Percentiles rank a stretch among this genome's conserved stretches.
Conservation (phyloP, 2,113 vertebrate genomes). For the Pimephales promelas region DNA sequence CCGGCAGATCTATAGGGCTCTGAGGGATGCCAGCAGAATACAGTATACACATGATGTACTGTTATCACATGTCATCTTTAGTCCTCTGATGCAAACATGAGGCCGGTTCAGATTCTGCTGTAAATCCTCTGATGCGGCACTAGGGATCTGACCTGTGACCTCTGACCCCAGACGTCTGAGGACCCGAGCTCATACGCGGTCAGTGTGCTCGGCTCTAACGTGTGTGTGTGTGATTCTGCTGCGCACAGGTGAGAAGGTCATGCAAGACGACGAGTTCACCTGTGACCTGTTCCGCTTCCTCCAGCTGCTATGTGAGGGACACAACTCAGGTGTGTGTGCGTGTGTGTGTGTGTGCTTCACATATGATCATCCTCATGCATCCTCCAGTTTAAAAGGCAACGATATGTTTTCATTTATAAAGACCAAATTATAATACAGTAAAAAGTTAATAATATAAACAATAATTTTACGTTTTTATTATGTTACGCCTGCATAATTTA, state of each 20-base stretch:
- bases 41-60: neutral
- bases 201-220: slow-evolving; percentile 3
- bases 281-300: slow-evolving; percentile 98
- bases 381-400: no score
- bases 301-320: slow-evolving; percentile 93
- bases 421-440: no score
- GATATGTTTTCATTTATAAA: no score
- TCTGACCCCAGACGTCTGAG: slow-evolving; percentile 49
- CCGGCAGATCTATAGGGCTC: slow-evolving; percentile 60
- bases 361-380: no score
- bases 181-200: neutral
- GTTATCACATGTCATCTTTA: neutral
- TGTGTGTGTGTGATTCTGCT: slow-evolving; percentile 55
- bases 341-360: no score
- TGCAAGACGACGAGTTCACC: slow-evolving; percentile 95
- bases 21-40: neutral
- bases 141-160: slow-evolving; percentile 18
- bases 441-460: no score
- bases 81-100: neutral
- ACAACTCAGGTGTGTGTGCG: slow-evolving; percentile 84
- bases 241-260: slow-evolving; percentile 91
- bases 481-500: no score
- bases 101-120: no score
- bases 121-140: no score
- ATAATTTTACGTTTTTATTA: no score